phyloP scores from a whole-genome alignment of 2,888 invertebrate genomes.

The Diarsia mendica region DNA sequence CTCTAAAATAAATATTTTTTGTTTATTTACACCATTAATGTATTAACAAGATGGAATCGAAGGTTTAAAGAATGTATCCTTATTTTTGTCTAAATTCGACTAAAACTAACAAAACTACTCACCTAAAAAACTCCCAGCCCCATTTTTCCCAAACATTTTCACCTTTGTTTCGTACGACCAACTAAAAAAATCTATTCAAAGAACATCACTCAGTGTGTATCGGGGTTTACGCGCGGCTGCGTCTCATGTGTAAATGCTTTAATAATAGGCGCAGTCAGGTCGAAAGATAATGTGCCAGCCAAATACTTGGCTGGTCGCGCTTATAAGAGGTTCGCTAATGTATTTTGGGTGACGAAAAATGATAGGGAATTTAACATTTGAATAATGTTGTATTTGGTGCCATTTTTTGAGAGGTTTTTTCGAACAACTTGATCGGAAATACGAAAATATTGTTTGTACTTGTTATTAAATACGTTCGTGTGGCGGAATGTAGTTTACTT shows the following conservation, averaged over 20 bases:
- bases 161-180: slow-evolving; percentile 34
- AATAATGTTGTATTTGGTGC: slow-evolving; percentile 5
- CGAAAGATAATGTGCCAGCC: slow-evolving; percentile 70
- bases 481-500: background rate
- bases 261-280: slow-evolving; percentile 73
- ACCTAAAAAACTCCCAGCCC: background rate
- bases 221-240: slow-evolving; percentile 69
- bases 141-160: slow-evolving; percentile 22
- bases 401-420: slow-evolving; percentile 2
- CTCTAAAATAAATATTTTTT: too few species aligned
- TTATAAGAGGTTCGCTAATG: slow-evolving; percentile 52
- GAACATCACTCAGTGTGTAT: slow-evolving; percentile 66
- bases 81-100: too few species aligned
- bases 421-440: slow-evolving; percentile 3
- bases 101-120: background rate
- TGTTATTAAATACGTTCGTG: background rate
- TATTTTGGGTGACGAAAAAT: slow-evolving; percentile 32
- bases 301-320: slow-evolving; percentile 51
- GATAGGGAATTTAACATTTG: background rate
- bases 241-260: slow-evolving; percentile 64
- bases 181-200: slow-evolving; percentile 61
- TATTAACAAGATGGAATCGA: too few species aligned
- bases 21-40: too few species aligned
- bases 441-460: background rate
- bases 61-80: too few species aligned